Evolutionary conservation across 2,888 invertebrate genomes (phyloP).

Genomic region (Nymphalis c-album): DNA sequence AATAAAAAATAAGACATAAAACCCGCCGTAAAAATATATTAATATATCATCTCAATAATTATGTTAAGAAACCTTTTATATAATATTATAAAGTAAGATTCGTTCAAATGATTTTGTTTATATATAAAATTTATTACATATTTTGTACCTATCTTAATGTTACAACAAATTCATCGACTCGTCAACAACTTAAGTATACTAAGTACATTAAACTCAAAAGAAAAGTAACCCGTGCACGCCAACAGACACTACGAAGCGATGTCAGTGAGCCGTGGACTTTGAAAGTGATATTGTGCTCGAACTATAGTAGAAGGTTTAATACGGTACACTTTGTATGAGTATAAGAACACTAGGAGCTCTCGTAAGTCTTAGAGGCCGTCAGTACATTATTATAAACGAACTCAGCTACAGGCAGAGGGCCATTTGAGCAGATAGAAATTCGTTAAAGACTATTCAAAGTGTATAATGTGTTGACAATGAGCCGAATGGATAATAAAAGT

Average conservation of each 20-base stretch:
- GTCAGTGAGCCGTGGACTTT: background rate
- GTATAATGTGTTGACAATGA: no score
- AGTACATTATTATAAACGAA: background rate
- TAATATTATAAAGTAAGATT: background rate
- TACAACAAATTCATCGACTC: slow-evolving; percentile 56
- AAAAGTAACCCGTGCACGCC: slow-evolving; percentile 20
- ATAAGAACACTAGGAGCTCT: slow-evolving; percentile 13
- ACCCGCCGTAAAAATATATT: slow-evolving; percentile 11
- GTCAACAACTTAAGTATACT: slow-evolving; percentile 61
- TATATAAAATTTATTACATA: slow-evolving; percentile 37
- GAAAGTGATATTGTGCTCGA: background rate
- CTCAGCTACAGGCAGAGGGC: background rate
- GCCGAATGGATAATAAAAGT: background rate
- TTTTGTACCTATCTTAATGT: slow-evolving; percentile 6
- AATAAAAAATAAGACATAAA: slow-evolving; percentile 10
- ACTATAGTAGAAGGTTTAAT: background rate
- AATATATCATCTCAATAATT: slow-evolving; percentile 1
- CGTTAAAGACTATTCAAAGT: no score
- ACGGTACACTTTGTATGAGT: background rate
- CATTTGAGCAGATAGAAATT: background rate
- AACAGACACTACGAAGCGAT: slow-evolving; percentile 4
- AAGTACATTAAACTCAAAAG: slow-evolving; percentile 61
- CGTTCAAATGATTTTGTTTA: slow-evolving; percentile 23
- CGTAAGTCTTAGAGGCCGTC: slow-evolving; percentile 9
- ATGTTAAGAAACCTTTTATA: background rate